Base-by-base conservation (phyloP, 2,797 vertebrate genomes). In the Loriculus beryllinus region DNA sequence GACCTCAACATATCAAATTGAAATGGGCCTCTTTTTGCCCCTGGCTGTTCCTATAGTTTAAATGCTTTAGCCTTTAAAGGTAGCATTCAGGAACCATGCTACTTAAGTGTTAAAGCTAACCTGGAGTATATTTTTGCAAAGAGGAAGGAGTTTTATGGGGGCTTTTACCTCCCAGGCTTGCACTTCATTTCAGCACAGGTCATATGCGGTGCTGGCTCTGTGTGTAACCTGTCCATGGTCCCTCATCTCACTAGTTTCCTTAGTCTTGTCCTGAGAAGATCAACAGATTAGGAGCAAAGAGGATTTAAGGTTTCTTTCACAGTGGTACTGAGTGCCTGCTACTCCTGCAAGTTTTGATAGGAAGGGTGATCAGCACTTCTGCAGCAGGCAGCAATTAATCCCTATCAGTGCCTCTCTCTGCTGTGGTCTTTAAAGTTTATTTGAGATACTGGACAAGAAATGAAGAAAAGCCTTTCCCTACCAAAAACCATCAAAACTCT, bases 31-130 rank as follows among this genome's bases (percentile, higher is more conserved):
- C 94, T 90, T 78, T 96, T 95, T 88, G 95, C 95, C 94, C 59
- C 91, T 91, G 93, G 96, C 95, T 94, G 29, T 96, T 96, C 96
- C 89, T 96, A 96, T 12, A 65, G 67, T 86, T 93, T 93, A 92
- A 95, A 93, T 75, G 42, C 59, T 95, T 96, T 96, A 96, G 93
- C 92, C 91, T 94, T 92, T 90, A 90, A 92, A 96, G 88, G 88
- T 95, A 97, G 89, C 89, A 64, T 72, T 95, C 93, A 92, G 96
- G 96, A 97, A 94, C 92, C 72, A 94, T 76, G 92, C 93, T 92
- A 78, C 72, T 97, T 92, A 93, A 94, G 87, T 64, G 93, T 76
- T 92, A 92, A 90, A 90, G 75, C 62, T 67, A 90, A 83, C 86
- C 81, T 78, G 62, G 64, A 86, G 77, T 26, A 28, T 71, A 74